Evolutionary conservation across 2,113 vertebrate species (phyloP).

Genomic region (Epinephelus lanceolatus): DNA sequence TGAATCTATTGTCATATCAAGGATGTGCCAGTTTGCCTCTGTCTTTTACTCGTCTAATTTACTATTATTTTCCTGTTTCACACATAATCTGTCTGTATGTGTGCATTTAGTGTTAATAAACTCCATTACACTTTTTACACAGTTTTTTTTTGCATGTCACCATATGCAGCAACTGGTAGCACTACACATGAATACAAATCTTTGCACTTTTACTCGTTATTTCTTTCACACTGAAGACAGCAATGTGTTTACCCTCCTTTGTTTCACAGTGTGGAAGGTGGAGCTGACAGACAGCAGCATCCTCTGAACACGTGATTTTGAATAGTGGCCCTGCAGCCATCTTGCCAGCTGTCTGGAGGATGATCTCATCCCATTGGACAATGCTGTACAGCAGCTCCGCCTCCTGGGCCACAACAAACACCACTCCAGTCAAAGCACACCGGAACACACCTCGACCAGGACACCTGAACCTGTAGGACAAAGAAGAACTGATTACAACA

Average conservation of each 20-base stretch:
- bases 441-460: slow-evolving; percentile 28
- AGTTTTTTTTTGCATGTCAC: too few species aligned
- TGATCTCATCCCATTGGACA: slow-evolving; percentile 28
- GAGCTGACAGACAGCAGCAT: slow-evolving; percentile 18
- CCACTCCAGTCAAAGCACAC: slow-evolving; percentile 29
- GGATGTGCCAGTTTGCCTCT: neutral
- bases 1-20: too few species aligned
- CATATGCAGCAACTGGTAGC: too few species aligned
- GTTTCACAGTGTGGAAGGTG: slow-evolving; percentile 47
- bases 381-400: slow-evolving; percentile 18
- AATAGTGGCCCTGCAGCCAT: slow-evolving; percentile 25
- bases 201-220: too few species aligned
- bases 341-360: slow-evolving; percentile 15
- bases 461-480: slow-evolving; percentile 34
- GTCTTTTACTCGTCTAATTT: neutral
- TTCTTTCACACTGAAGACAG: too few species aligned
- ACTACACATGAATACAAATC: too few species aligned
- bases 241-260: neutral
- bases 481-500: neutral
- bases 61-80: neutral
- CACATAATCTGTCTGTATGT: too few species aligned
- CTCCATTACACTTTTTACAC: too few species aligned
- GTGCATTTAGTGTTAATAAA: too few species aligned
- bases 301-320: slow-evolving; percentile 11
- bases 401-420: slow-evolving; percentile 20